A percentile compares a stretch with the other conserved stretches of the same genome.
Conservation (phyloP, 92 coral and sea anemone species). For the Isaurus tuberculatus region DNA sequence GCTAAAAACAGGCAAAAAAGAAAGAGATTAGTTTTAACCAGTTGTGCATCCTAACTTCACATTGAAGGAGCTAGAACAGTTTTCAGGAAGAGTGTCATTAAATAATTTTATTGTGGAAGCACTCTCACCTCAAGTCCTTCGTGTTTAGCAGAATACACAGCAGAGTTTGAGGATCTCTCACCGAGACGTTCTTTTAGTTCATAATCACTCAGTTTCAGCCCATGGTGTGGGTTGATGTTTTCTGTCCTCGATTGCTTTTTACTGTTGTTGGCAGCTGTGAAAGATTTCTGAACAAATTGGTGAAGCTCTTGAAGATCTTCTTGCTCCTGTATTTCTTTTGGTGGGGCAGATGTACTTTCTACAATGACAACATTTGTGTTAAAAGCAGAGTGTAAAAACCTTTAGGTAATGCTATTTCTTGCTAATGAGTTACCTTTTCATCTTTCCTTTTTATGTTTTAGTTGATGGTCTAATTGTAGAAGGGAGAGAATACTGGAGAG, state of each 20-base stretch:
- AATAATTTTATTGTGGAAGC: too few relatives aligned
- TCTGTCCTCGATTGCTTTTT: conserved; percentile 2
- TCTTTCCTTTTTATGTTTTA: too few relatives aligned
- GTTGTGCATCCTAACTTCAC: too few relatives aligned
- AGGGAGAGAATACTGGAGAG: too few relatives aligned
- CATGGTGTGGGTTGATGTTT: conserved; percentile 36
- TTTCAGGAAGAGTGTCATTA: too few relatives aligned
- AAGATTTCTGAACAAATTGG: conserved; percentile 66
- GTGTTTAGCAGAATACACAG: conserved; percentile 81
- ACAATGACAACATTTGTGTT: not conserved
- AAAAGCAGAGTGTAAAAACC: not conserved
- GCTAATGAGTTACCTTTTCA: too few relatives aligned
- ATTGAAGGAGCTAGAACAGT: too few relatives aligned
- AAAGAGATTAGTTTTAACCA: too few relatives aligned
- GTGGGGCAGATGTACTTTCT: conserved; percentile 62
- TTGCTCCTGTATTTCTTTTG: conserved; percentile 56
- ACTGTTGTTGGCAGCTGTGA: conserved; percentile 30
- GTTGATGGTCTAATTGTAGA: too few relatives aligned
- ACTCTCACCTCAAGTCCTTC: conserved; percentile 53
- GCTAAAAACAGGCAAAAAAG: too few relatives aligned
- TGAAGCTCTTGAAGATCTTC: conserved; percentile 63
- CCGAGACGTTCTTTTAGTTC: conserved; percentile 82
- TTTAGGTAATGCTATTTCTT: not conserved
- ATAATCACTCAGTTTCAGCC: conserved; percentile 72
- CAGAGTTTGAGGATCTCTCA: conserved; percentile 75